A percentile compares a stretch with the other conserved stretches of the same genome.
phyloP scores from a whole-genome alignment of 2,113 vertebrate species.

The Muntiacus reevesi region DNA sequence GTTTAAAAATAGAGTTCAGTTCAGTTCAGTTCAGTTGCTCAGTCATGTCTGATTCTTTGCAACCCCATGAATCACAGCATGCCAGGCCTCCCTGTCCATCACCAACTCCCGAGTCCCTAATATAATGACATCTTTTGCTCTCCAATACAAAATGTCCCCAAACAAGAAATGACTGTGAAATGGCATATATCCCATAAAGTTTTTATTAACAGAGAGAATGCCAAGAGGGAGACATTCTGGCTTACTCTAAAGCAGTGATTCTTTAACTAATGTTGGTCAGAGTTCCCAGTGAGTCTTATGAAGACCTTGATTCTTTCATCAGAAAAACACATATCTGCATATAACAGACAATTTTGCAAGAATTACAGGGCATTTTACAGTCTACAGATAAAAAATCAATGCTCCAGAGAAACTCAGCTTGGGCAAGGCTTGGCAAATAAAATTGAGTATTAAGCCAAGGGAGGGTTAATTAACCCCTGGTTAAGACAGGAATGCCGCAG shows the following conservation, averaged over 20 bases:
- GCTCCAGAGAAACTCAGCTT: neutral
- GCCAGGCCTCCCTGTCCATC: too few relatives aligned
- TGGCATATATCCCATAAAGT: neutral
- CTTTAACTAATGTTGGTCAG: neutral
- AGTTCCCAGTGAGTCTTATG: neutral
- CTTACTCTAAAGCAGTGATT: neutral
- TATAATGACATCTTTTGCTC: neutral
- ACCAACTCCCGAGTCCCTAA: neutral
- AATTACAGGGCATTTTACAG: neutral
- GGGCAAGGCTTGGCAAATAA: neutral
- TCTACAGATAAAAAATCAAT: neutral
- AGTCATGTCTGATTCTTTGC: too few relatives aligned
- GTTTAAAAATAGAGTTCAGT: neutral
- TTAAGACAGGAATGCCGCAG: neutral
- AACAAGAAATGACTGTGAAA: neutral
- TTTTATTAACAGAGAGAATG: neutral
- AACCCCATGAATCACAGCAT: too few relatives aligned
- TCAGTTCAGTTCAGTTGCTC: too few relatives aligned
- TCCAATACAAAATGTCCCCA: neutral
- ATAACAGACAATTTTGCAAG: neutral
- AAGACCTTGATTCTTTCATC: neutral
- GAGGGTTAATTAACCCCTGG: neutral
- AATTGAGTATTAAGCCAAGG: neutral
- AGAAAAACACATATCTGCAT: neutral
- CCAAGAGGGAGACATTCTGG: neutral